A percentile compares a stretch with the other conserved stretches of the same genome.
phyloP scores from a whole-genome alignment of 1,140 invertebrate genomes.

The Drosophila busckii region DNA sequence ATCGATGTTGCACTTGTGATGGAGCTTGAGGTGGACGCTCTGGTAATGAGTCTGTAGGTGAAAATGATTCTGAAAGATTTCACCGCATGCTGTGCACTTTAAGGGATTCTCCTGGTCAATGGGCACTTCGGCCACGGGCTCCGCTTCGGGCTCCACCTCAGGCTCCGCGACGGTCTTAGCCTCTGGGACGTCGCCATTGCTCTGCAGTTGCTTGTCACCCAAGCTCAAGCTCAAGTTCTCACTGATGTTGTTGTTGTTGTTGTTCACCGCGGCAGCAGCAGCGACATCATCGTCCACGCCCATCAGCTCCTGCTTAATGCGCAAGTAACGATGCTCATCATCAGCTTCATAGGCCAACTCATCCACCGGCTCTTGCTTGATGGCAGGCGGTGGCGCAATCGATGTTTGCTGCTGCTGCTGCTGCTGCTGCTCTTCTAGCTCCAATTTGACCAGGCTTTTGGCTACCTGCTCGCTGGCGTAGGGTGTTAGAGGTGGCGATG shows the following conservation, averaged over 20 bases:
- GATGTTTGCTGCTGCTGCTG: background rate
- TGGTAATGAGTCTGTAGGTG: conserved; percentile 97
- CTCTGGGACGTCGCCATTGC: conserved; percentile 11
- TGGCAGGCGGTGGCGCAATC: too few relatives aligned
- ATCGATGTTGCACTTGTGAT: conserved; percentile 97
- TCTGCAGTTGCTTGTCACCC: conserved; percentile 8
- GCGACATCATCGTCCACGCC: conserved; percentile 34
- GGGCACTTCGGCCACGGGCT: conserved; percentile 86
- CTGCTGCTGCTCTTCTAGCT: conserved; percentile 26
- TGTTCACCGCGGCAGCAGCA: background rate
- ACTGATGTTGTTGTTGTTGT: conserved; percentile 20
- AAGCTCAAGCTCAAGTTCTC: conserved; percentile 29
- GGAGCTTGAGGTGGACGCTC: conserved; percentile 96
- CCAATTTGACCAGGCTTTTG: conserved; percentile 40
- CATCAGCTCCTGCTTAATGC: conserved; percentile 59
- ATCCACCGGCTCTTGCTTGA: conserved; percentile 70
- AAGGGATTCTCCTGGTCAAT: conserved; percentile 87
- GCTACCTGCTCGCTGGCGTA: conserved; percentile 26
- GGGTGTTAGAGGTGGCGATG: conserved; percentile 72
- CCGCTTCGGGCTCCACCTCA: conserved; percentile 20
- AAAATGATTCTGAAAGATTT: conserved; percentile 96
- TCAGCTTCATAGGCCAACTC: conserved; percentile 46
- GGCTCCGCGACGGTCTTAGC: conserved; percentile 10
- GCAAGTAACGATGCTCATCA: conserved; percentile 60
- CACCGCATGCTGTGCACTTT: conserved; percentile 94